phyloP scores from a whole-genome alignment of 2,888 invertebrate genomes.

The Chloroclystis v-ata region DNA sequence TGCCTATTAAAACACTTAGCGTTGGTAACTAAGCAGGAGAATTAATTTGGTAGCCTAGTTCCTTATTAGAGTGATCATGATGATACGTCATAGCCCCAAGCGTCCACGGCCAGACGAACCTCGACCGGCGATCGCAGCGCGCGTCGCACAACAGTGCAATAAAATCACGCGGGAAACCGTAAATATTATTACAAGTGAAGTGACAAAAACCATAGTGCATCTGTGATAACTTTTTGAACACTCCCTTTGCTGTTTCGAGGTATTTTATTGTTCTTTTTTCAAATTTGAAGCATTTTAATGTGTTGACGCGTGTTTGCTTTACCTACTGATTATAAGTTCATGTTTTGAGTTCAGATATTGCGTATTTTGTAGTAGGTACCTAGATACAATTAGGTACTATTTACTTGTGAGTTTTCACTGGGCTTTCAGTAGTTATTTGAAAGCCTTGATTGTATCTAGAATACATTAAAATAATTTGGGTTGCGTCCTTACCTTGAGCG shows the following conservation, averaged over 20 bases:
- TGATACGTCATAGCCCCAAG: constrained; percentile 32
- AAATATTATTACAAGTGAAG: constrained; percentile 18
- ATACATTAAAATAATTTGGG: constrained; percentile 54
- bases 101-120: constrained; percentile 30
- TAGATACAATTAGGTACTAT: background rate
- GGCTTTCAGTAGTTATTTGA: constrained; percentile 5
- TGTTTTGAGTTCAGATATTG: no score
- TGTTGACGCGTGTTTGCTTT: constrained; percentile 1
- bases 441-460: constrained; percentile 67
- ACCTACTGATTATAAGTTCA: no score
- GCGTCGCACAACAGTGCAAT: constrained; percentile 23
- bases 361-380: constrained; percentile 3
- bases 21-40: constrained; percentile 4
- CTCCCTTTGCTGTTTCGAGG: background rate
- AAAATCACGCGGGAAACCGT: constrained; percentile 25
- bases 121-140: constrained; percentile 36
- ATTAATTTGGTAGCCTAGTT: constrained; percentile 12
- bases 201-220: constrained; percentile 16
- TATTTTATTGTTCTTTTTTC: background rate
- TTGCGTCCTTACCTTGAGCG: constrained; percentile 70
- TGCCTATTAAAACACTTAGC: background rate
- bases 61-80: constrained; percentile 33
- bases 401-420: background rate
- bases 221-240: constrained; percentile 8
- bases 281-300: background rate